Evolutionary conservation across 2,888 invertebrate species (phyloP).

Genomic region (Eupithecia dodoneata): DNA sequence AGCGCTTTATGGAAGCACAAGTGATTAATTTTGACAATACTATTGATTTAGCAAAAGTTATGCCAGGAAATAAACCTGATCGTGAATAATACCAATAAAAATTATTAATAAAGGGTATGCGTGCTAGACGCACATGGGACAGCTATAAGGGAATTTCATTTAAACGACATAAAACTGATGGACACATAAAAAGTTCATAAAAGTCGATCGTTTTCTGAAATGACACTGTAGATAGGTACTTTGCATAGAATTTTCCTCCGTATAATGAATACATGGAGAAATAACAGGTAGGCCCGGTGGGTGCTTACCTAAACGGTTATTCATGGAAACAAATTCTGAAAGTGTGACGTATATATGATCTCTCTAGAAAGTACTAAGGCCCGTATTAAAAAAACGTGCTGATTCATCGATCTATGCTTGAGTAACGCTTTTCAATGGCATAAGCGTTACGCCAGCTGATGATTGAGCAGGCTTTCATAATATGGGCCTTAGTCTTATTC

Average conservation of each 20-base stretch:
- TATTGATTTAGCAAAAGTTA: neutral
- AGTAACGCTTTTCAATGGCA: too few relatives aligned
- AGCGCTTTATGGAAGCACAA: neutral
- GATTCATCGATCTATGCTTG: too few relatives aligned
- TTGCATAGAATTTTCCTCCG: conserved; percentile 12
- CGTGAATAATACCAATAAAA: conserved; percentile 12
- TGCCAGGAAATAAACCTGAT: conserved; percentile 13
- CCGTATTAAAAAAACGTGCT: too few relatives aligned
- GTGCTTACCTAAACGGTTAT: neutral
- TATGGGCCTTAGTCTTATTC: too few relatives aligned
- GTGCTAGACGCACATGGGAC: conserved; percentile 20
- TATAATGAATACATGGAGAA: neutral
- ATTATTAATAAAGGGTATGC: conserved; percentile 22
- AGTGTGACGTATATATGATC: neutral
- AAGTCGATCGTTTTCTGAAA: conserved; percentile 24
- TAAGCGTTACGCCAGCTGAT: too few relatives aligned
- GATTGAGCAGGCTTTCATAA: too few relatives aligned
- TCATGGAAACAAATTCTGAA: neutral
- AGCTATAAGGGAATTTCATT: conserved; percentile 22
- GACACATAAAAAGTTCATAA: conserved; percentile 28
- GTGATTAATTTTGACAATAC: neutral
- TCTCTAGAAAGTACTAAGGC: neutral
- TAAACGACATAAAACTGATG: conserved; percentile 20
- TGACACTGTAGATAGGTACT: neutral
- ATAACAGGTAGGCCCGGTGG: neutral